Evolutionary conservation across 2,113 vertebrate genomes (phyloP).

Genomic region (Micronycteris hirsuta): DNA sequence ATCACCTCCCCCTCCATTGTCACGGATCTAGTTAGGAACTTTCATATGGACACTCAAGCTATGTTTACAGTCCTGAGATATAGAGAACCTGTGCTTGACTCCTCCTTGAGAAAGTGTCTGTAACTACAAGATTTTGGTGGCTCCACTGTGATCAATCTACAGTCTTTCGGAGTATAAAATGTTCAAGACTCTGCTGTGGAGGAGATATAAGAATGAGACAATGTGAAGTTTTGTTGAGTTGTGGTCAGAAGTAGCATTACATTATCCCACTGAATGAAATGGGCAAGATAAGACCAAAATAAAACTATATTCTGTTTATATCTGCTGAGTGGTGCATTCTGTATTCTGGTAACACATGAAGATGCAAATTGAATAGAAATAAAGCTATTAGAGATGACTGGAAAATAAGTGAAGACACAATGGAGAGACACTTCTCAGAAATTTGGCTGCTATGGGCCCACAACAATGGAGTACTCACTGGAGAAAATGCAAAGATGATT

Average conservation of each 20-base stretch:
- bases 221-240: background rate
- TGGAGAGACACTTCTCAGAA: background rate
- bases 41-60: background rate
- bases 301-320: conserved; percentile 8
- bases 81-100: background rate
- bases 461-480: background rate
- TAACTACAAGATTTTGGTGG: background rate
- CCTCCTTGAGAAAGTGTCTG: background rate
- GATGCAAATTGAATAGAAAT: conserved; percentile 2
- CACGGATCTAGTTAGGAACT: background rate
- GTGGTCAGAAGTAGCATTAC: background rate
- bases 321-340: background rate
- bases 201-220: background rate
- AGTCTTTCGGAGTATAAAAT: background rate
- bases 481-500: background rate
- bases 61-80: background rate
- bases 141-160: background rate
- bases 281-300: background rate
- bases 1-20: background rate
- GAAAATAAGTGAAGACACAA: background rate
- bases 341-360: background rate
- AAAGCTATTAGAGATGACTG: background rate
- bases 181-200: background rate
- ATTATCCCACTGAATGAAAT: background rate
- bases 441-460: background rate